Evolutionary conservation across 2,797 vertebrate species (phyloP).

Genomic region (Echeneis naucrates): DNA sequence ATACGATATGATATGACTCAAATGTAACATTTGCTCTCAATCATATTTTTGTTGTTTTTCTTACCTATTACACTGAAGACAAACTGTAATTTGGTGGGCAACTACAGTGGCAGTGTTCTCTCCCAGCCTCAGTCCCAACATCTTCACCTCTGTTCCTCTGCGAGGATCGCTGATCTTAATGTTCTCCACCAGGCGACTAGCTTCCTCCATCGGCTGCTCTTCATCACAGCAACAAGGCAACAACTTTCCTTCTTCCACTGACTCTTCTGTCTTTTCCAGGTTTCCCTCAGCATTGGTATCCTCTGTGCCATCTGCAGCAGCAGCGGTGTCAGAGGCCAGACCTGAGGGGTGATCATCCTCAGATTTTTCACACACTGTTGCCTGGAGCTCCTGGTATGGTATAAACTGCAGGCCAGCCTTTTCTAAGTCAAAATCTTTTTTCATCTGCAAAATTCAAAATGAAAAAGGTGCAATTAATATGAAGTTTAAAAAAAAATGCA

Average conservation of each 20-base stretch:
- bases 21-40: no score
- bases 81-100: constrained; percentile 80
- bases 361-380: constrained; percentile 69
- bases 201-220: constrained; percentile 47
- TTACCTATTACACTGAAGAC: constrained; percentile 86
- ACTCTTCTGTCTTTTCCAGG: constrained; percentile 14
- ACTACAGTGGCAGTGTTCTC: constrained; percentile 84
- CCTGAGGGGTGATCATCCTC: neutral
- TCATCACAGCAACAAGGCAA: constrained; percentile 38
- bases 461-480: neutral
- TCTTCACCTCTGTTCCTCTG: constrained; percentile 86
- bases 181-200: constrained; percentile 78
- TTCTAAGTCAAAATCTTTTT: constrained; percentile 86
- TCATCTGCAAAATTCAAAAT: constrained; percentile 75
- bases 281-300: constrained; percentile 5
- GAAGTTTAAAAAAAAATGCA: neutral
- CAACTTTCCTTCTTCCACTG: constrained; percentile 23
- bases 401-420: constrained; percentile 87
- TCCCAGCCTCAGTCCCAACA: constrained; percentile 84
- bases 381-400: constrained; percentile 85
- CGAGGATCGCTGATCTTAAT: constrained; percentile 80
- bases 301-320: constrained; percentile 8
- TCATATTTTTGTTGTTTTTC: neutral
- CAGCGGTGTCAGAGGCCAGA: neutral
- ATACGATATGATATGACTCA: neutral